Evolutionary conservation across 2,888 invertebrate genomes (phyloP), one percentile per base, ranked within the genome.

Genomic region (Zhuqinia jingwanae): DNA sequence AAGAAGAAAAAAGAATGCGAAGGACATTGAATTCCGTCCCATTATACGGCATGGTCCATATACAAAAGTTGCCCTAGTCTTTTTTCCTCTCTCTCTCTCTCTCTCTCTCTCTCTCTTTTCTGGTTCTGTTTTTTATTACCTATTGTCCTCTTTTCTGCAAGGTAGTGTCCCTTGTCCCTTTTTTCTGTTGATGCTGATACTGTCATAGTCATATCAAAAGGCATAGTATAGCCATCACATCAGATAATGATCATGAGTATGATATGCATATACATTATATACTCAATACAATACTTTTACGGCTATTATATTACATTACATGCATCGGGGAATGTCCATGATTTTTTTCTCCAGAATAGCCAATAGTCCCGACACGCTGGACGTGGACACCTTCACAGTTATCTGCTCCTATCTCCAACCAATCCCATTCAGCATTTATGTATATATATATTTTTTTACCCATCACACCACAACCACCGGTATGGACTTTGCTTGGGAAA

Each of bases 41-140:
- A 42, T 36, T 8, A 25, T 27, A 6, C 11, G 73, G 25, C n/a
- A n/a, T 27, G 53, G 73, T 73, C 73, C 47, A 73, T 73, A 73
- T 50, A 73, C 17, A 53, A 70, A 73, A 68, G 68, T 68, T 68
- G 68, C 42, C 68, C 27, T 73, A 50, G 73, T 50, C 73, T 27
- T 25, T 27, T 27, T 47, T 11, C n/a, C n/a, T n/a, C n/a, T n/a
- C n/a, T n/a, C n/a, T n/a, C n/a, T n/a, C n/a, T n/a, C n/a, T n/a
- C n/a, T n/a, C n/a, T n/a, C n/a, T n/a, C n/a, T n/a, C n/a, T n/a
- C n/a, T n/a, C n/a, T n/a, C n/a, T 11, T 15, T 10, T 36, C 8
- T 36, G 36, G 36, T 36, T 36, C 36, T 36, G 36, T 36, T 36
- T 73, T 73, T 73, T 73, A 73, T 73, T 50, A 17, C 27, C 30